phyloP scores from a whole-genome alignment of 1,140 invertebrate species.

The Bombus superbus region DNA sequence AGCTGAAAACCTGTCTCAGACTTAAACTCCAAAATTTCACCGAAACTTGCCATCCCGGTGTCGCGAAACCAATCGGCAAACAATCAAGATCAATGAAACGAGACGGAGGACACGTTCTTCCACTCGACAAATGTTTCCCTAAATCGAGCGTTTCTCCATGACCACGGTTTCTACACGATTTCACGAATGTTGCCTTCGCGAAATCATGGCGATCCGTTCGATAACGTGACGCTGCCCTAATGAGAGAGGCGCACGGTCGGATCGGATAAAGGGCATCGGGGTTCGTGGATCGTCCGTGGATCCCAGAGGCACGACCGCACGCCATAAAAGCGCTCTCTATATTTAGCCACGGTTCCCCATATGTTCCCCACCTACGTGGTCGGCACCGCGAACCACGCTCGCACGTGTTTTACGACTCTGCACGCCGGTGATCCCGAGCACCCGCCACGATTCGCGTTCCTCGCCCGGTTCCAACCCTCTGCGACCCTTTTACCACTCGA shows the following conservation, averaged over 20 bases:
- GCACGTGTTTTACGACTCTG: slow-evolving; percentile 56
- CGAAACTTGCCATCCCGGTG: no score
- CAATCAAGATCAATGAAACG: no score
- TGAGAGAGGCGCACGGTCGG: slow-evolving; percentile 56
- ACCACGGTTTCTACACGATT: neutral
- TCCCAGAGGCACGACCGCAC: slow-evolving; percentile 57
- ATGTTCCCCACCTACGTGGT: slow-evolving; percentile 53
- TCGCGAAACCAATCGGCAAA: no score
- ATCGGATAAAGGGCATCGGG: slow-evolving; percentile 63
- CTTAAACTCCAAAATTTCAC: no score
- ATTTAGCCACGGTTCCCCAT: slow-evolving; percentile 59
- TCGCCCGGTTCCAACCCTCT: slow-evolving; percentile 24
- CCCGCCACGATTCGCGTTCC: slow-evolving; percentile 6
- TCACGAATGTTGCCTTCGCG: slow-evolving; percentile 16
- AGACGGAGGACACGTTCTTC: no score
- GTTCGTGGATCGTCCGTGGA: slow-evolving; percentile 56
- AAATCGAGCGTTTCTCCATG: no score
- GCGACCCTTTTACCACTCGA: neutral
- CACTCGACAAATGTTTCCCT: no score
- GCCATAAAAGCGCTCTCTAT: slow-evolving; percentile 70
- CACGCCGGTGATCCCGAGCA: neutral
- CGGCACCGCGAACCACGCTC: neutral
- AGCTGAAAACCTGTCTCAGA: no score
- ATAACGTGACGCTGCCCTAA: slow-evolving; percentile 54
- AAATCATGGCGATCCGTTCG: slow-evolving; percentile 52